phyloP scores from a whole-genome alignment of 2,888 invertebrate species.

The Gisinianus flammeolus region DNA sequence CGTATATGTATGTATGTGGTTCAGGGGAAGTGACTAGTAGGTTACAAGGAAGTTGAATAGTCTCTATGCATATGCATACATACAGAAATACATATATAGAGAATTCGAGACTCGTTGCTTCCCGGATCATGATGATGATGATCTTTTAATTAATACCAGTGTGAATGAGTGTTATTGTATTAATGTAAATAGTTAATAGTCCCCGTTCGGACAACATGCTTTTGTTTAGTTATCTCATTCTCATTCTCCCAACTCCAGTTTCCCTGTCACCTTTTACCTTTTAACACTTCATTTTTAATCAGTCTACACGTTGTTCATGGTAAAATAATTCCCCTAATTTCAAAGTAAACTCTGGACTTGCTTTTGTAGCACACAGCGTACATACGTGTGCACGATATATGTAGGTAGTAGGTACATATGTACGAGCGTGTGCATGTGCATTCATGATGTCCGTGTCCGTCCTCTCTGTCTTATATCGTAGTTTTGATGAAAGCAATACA shows the following conservation, averaged over 20 bases:
- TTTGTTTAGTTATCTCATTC: background rate
- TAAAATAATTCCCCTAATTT: background rate
- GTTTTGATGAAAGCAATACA: too few species aligned
- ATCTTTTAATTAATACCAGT: constrained; percentile 30
- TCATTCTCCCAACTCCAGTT: constrained; percentile 6
- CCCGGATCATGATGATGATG: constrained; percentile 26
- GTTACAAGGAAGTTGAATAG: too few species aligned
- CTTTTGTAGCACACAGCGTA: background rate
- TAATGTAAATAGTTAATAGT: constrained; percentile 29
- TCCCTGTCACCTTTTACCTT: background rate
- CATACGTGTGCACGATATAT: background rate
- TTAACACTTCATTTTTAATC: constrained; percentile 8
- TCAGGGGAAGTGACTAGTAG: too few species aligned
- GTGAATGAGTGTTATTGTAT: constrained; percentile 31
- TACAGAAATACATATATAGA: background rate
- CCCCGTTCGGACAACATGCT: background rate
- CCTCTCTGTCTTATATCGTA: too few species aligned
- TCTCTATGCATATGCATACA: background rate
- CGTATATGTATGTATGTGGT: too few species aligned
- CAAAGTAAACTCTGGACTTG: too few species aligned
- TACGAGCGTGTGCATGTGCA: too few species aligned
- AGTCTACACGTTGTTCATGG: background rate
- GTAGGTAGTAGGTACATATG: background rate
- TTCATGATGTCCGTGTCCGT: too few species aligned
- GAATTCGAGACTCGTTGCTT: too few species aligned